These are phyloP conservation scores for Drosophila merina DNA, from an alignment of 2,888 invertebrate species.

Conservation along the genomic window DNA sequence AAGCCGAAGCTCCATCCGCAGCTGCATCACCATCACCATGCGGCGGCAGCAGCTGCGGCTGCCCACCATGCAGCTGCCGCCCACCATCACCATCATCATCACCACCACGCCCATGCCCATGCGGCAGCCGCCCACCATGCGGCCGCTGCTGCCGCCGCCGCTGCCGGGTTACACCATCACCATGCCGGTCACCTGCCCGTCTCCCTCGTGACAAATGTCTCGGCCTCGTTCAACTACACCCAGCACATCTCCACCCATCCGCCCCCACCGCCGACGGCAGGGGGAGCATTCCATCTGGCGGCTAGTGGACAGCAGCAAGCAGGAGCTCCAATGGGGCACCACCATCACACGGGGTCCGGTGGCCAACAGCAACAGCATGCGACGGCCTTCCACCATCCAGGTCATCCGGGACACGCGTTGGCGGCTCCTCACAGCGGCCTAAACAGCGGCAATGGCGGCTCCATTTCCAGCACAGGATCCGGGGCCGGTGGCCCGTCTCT, in stretches of 20 bases:
- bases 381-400: conserved; percentile 72
- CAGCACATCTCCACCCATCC: conserved; percentile 83
- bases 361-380: conserved; percentile 20
- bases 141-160: conserved; percentile 70
- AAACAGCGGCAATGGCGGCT: conserved; percentile 20
- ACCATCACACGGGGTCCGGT: conserved; percentile 1
- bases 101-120: conserved; percentile 74
- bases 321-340: conserved; percentile 6
- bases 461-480: conserved; percentile 24
- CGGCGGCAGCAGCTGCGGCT: conserved; percentile 61
- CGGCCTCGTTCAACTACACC: conserved; percentile 84
- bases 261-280: conserved; percentile 42
- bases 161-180: conserved; percentile 79
- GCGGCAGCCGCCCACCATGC: conserved; percentile 80
- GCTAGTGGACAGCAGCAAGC: conserved; percentile 45
- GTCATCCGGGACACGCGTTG: conserved; percentile 59
- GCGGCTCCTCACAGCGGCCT: conserved; percentile 56
- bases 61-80: conserved; percentile 66
- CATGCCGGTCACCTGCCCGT: conserved; percentile 82
- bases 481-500: not conserved
- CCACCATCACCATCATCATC: conserved; percentile 70
- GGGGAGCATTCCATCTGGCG: conserved; percentile 68
- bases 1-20: conserved; percentile 92
- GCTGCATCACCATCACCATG: conserved; percentile 82
- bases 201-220: conserved; percentile 83